phyloP scores from a whole-genome alignment of 2,888 invertebrate genomes.

The Ormyrus labotus region DNA sequence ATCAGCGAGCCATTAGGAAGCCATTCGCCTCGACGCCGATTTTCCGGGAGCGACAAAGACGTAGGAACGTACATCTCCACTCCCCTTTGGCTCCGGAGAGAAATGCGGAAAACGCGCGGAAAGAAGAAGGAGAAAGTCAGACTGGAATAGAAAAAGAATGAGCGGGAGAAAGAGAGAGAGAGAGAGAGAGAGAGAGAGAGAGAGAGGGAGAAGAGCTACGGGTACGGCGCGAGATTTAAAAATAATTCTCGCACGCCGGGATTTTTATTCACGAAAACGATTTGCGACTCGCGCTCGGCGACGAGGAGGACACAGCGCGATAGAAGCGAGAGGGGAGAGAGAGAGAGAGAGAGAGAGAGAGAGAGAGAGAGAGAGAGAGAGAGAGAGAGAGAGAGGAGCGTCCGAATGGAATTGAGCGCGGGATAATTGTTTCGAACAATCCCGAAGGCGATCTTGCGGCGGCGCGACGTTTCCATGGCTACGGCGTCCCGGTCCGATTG shows the following conservation, averaged over 20 bases:
- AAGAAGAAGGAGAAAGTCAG: neutral
- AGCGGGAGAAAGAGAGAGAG: neutral
- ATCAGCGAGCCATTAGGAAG: constrained; percentile 57
- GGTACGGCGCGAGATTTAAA: constrained; percentile 63
- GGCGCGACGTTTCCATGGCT: constrained; percentile 69
- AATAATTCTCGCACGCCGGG: constrained; percentile 65
- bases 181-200: neutral
- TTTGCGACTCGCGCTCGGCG: constrained; percentile 62
- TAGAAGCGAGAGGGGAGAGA: constrained; percentile 34
- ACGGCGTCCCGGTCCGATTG: constrained; percentile 62
- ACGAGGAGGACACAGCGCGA: neutral
- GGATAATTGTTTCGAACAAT: constrained; percentile 76
- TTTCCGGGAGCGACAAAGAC: neutral
- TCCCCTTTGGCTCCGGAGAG: neutral
- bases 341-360: constrained; percentile 36
- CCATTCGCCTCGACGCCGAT: constrained; percentile 37
- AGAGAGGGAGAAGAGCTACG: neutral
- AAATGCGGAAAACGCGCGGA: constrained; percentile 10
- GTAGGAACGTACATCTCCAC: neutral
- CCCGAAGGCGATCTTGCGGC: constrained; percentile 64
- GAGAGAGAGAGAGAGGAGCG: constrained; percentile 56
- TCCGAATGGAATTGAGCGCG: constrained; percentile 73
- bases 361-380: constrained; percentile 30
- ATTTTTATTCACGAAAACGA: constrained; percentile 72
- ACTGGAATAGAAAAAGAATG: neutral